Evolutionary conservation across 1,140 invertebrate species (phyloP).

Genomic region (Macrobrachium rosenbergii): DNA sequence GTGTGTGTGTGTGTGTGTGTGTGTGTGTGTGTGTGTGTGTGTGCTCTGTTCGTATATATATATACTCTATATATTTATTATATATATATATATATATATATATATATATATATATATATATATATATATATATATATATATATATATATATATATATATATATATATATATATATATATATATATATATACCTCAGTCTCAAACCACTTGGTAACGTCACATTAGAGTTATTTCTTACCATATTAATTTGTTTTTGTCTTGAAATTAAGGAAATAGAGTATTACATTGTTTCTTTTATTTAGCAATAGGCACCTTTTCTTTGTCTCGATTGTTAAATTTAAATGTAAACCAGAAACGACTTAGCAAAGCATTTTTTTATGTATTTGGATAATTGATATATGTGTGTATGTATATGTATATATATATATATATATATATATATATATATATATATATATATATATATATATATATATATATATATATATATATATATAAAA

Average conservation of each 20-base stretch:
- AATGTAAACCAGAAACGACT: too few species aligned
- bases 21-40: neutral
- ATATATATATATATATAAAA: conserved; percentile 35
- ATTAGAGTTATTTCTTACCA: too few species aligned
- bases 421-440: conserved; percentile 42
- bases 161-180: too few species aligned
- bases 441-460: conserved; percentile 42
- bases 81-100: neutral
- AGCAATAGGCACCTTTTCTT: too few species aligned
- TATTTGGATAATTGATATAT: conserved; percentile 13
- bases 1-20: neutral
- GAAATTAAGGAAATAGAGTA: too few species aligned
- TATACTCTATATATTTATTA: neutral
- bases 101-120: conserved; percentile 23
- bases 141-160: too few species aligned
- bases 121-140: conserved; percentile 15
- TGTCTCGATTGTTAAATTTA: too few species aligned
- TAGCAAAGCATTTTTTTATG: too few species aligned
- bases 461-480: conserved; percentile 42
- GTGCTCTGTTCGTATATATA: neutral
- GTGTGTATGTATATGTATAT: conserved; percentile 2
- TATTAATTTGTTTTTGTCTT: too few species aligned
- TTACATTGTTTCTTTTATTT: too few species aligned
- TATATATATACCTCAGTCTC: too few species aligned
- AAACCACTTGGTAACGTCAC: too few species aligned